Base-by-base conservation (phyloP, 1,140 invertebrate genomes). In the Pygmarrhopalites habei region DNA sequence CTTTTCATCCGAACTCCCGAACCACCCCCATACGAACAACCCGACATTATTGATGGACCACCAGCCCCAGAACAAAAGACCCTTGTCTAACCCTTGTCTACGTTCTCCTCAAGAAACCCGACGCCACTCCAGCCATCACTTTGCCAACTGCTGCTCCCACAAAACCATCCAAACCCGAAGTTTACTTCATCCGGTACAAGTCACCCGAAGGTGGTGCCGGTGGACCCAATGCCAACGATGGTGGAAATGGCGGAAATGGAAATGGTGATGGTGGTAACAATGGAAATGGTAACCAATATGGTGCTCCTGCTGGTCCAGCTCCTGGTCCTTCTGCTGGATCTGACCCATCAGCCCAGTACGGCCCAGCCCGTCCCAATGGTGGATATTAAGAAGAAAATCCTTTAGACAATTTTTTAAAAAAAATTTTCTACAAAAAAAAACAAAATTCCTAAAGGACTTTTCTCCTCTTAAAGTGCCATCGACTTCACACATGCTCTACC, bases 1-100 rank as follows among this genome's bases (percentile, higher is more conserved):
- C 86, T 90, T 44, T 90, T 90, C 79, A 90, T 90, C 73, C 89
- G 89, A 76, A 87, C 87, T 1, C 87, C 88, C 51, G 86, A 86
- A 1, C 85, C 86, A 58, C 86, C 87, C 1, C 84, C 86, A 17
- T 86, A 86, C 10, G 87, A 85, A 2, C 86, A 86, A 4, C 55
- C 63, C 7, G 77, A 85, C 21, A 82, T 89, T 64, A 74, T 44
- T 23, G 53, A 77, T 0, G 73, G 86, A 44, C 83, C 86, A 68
- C 85, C 85, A 25, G 87, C 85, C 72, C 85, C 87, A 66, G 88
- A 90, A 76, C 86, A 90, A 76, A 91, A 90, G 79, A 91, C 89
- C 5, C 79, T 90, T 58, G 88, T 90, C 69, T 90, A 91, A n/a
- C n/a, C n/a, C n/a, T n/a, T n/a, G 88, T 90, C 69, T 90, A 91